Base-by-base conservation (phyloP, 2,888 invertebrate species). In the Nemurella pictetii region DNA sequence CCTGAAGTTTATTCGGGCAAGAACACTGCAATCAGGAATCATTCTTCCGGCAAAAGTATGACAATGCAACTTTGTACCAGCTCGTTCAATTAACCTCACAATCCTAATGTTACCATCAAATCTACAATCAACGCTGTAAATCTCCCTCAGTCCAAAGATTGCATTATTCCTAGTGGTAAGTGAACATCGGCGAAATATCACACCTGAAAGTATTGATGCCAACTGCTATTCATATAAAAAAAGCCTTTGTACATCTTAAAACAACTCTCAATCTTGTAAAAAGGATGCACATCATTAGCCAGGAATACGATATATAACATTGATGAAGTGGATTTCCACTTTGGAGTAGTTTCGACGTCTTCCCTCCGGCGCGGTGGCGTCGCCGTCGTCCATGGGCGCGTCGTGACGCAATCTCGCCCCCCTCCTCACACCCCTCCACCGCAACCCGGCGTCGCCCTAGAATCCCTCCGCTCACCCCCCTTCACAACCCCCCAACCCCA, bases 241-340 rank as follows among this genome's bases (percentile, higher is more conserved):
- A 25, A 74, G 20, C 4, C 35, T 7, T 35, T 4, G 4, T 12
- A 35, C 7, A 74, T 74, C 4, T 74, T 74, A 20, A 25, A 74
- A 25, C 20, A 74, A 20, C 12, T 74, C 26, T 25, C 74, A 74
- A 74, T 74, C 74, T 4, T 5, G n/a, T 74, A 74, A 35, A 74
- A 20, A 74, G 12, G 74, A 74, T 74, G 74, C 74, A 74, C 12
- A 25, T 74, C 74, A 74, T 74, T 74, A 74, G n/a, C 26, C 26
- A 74, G 74, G 4, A 25, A 74, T 74, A 74, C 74, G 74, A 25
- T 74, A 74, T 20, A 20, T 74, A 75, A 75, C 75, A 75, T 80
- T 80, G 30, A 80, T 80, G 80, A 30, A 80, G 80, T 80, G 25
- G 80, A 80, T 80, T 80, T 35, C 35, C 30, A 35, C 80, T 80